Percentiles rank a stretch among this genome's conserved stretches.
phyloP scores from a whole-genome alignment of 1,140 invertebrate genomes.

The Drosophila ogumai region DNA sequence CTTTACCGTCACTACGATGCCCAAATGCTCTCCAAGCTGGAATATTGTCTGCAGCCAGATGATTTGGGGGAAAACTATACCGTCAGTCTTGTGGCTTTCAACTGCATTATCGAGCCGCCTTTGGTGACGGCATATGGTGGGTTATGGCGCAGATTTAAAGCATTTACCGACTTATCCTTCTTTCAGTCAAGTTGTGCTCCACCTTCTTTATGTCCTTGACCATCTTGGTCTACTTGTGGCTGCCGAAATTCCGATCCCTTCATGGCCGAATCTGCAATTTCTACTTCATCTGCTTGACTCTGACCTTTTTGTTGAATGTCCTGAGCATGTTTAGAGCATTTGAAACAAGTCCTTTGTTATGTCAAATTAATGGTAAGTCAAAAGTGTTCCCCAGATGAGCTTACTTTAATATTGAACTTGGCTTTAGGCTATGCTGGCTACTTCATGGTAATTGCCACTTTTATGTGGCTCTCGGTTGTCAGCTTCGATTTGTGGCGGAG shows the following conservation, averaged over 20 bases:
- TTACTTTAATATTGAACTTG: neutral
- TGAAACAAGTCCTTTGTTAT: constrained; percentile 70
- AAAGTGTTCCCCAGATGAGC: neutral
- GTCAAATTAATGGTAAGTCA: constrained; percentile 9
- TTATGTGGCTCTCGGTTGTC: constrained; percentile 92
- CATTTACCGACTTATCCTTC: neutral
- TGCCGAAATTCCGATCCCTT: constrained; percentile 89
- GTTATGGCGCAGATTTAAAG: constrained; percentile 10
- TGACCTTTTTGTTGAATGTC: constrained; percentile 86
- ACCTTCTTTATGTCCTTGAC: constrained; percentile 89
- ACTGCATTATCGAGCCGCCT: neutral
- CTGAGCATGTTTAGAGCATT: neutral
- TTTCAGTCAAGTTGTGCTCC: constrained; percentile 88
- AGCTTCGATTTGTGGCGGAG: constrained; percentile 91
- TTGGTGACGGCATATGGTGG: neutral
- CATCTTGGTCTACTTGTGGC: constrained; percentile 88
- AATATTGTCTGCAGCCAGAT: constrained; percentile 57
- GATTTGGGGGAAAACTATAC: neutral
- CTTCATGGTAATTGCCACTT: constrained; percentile 89
- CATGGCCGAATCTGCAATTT: constrained; percentile 89
- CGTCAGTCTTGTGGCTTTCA: neutral
- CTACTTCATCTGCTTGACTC: constrained; percentile 7
- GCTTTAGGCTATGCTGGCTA: constrained; percentile 87
- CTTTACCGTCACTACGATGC: constrained; percentile 18
- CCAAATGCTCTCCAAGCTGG: constrained; percentile 9